Evolutionary conservation across 2,797 vertebrate species (phyloP), one percentile per base, ranked within the genome.

Genomic region (Miichthys miiuy): DNA sequence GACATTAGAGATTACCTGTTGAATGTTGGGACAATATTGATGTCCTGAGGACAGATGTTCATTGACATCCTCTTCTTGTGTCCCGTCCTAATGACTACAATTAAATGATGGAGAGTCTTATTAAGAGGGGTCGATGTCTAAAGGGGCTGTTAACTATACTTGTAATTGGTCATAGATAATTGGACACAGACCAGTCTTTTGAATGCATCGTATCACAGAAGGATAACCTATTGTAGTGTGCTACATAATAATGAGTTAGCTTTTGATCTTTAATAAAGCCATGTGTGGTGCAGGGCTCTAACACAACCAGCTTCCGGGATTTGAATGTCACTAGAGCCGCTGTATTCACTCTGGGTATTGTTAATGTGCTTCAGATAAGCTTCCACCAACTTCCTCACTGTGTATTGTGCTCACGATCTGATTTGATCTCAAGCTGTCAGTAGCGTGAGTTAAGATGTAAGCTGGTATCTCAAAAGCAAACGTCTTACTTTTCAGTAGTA

Each of bases 121-220:
- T 71, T 81, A 66, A 69, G 63, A 61, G 14, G 34, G 47, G 60
- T 64, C 20, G 5, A 52, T 69, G 48, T 64, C 18, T 25, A 21
- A 23, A 61, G n/a, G 46, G 52, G 41, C 50, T n/a, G 23, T 66
- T 73, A 68, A 81, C 77, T 65, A 50, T 64, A 47, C 55, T 47
- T 81, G 63, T 73, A 52, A 68, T 82, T 82, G 25, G 56, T 80
- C 44, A 68, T 62, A 62, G 64, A 81, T 72, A 75, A 81, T 84
- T 77, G 56, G 44, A 77, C 30, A 77, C n/a, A 6, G 30, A 20
- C 18, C 51, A 44, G 61, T 64, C 14, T 47, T 10, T 51, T 77
- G 34, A 46, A 73, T 54, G 9, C 20, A 18, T 48, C 44, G 18
- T 51, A 30, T 11, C 56, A 61, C 50, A 57, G 30, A 48, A 10